Evolutionary conservation across 1,140 invertebrate species (phyloP), one percentile per base, ranked within the genome.

Genomic region (Bilobella aurantiaca): DNA sequence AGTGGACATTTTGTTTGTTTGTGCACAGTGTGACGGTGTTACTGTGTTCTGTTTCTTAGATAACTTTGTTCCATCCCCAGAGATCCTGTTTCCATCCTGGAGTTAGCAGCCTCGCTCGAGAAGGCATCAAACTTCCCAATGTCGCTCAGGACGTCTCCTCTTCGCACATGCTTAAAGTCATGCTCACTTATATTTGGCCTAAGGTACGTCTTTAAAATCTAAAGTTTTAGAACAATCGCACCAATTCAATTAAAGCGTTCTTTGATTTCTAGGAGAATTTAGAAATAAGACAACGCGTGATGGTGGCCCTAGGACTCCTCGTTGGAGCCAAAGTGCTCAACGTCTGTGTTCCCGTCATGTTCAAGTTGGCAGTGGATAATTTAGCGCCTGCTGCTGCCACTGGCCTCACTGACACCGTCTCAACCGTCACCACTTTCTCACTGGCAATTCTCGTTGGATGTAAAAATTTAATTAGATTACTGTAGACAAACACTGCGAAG

Each of bases 171-270:
- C 75, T 96, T 1, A 83, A 83, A 69, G 86, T 86, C 56, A 94
- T 99, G 89, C 76, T 93, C 71, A 80, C 83, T 47, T 95, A 98
- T 80, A 89, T 98, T 65, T 99, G 96, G 96, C 96, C 96, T 30
- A 88, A 89, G 81, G 88, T 87, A 80, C 5, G 25, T 62, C 53
- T 72, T 42, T 18, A 34, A 25, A 14, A 12, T 23, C 25, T 5
- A 56, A 14, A 25, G 0, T 60, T n/a, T n/a, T n/a, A n/a, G 25
- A n/a, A n/a, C 23, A 46, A 49, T 46, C 23, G 25, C 3, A 12
- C 14, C 58, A 42, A 12, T 42, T 42, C n/a, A n/a, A n/a, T 42
- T 14, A 53, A 53, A 16, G 12, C 5, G 46, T 49, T 5, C 2
- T 53, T 53, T 53, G 14, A 18, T 74, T 71, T 73, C 27, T 64